These are phyloP conservation scores for Diuraphis noxia DNA, from an alignment of 1,140 invertebrate species.

Conservation along the genomic window DNA sequence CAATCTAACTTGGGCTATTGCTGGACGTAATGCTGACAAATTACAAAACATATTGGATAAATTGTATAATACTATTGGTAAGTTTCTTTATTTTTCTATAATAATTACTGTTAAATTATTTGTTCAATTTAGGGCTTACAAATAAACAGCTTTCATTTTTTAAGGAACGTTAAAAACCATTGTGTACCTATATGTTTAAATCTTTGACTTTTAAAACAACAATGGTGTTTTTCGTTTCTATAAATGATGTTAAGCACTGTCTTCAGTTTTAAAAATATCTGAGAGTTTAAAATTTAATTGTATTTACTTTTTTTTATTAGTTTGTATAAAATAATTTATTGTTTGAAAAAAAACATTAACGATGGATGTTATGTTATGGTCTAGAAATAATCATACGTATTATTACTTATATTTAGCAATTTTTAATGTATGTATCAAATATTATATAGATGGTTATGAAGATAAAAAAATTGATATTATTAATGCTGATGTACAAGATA, in stretches of 20 bases:
- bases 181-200: background rate
- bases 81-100: background rate
- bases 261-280: background rate
- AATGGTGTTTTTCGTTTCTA: conserved; percentile 20
- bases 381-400: background rate
- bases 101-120: background rate
- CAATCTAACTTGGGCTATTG: conserved; percentile 71
- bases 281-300: background rate
- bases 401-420: background rate
- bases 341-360: background rate
- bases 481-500: conserved; percentile 76
- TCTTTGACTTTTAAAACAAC: background rate
- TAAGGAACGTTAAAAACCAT: conserved; percentile 20
- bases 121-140: background rate
- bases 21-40: conserved; percentile 70
- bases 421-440: conserved; percentile 21
- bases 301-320: background rate
- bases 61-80: conserved; percentile 60
- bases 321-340: background rate
- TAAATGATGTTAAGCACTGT: conserved; percentile 1
- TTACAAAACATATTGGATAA: conserved; percentile 66
- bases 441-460: conserved; percentile 49
- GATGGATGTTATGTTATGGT: background rate
- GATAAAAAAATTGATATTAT: conserved; percentile 67
- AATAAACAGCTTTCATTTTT: background rate